phyloP scores from a whole-genome alignment of 1,140 invertebrate genomes.

The Sesamia nonagrioides region DNA sequence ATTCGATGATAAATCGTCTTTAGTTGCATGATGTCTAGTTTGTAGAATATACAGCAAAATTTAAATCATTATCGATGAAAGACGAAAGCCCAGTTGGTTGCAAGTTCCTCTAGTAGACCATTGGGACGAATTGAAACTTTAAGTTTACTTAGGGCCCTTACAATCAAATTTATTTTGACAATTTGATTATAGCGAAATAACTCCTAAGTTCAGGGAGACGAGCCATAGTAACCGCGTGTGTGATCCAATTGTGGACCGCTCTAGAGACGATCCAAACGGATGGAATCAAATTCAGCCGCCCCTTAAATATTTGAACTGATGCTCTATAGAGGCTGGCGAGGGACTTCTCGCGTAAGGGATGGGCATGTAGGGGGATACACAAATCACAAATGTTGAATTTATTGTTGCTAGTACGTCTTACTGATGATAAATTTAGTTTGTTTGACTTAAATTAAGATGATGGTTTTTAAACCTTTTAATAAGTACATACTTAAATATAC shows the following conservation, averaged over 20 bases:
- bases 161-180: slow-evolving; percentile 81
- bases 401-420: neutral
- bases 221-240: slow-evolving; percentile 72
- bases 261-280: slow-evolving; percentile 59
- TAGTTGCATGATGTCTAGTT: no score
- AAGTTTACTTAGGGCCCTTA: slow-evolving; percentile 77
- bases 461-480: neutral
- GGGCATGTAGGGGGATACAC: slow-evolving; percentile 21
- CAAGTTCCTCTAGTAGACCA: neutral
- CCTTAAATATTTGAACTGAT: slow-evolving; percentile 83
- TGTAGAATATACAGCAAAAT: neutral
- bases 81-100: neutral
- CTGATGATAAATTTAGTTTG: neutral
- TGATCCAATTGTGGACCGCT: slow-evolving; percentile 81
- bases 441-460: neutral
- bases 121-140: slow-evolving; percentile 66
- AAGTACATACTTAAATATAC: slow-evolving; percentile 6
- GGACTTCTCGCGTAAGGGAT: neutral
- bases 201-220: slow-evolving; percentile 58
- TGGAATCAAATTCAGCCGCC: slow-evolving; percentile 75
- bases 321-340: slow-evolving; percentile 51
- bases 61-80: neutral
- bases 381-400: slow-evolving; percentile 32
- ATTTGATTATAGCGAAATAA: slow-evolving; percentile 81
- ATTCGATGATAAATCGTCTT: no score